Evolutionary conservation across 2,888 invertebrate species (phyloP).

Genomic region (Folsomia candida): DNA sequence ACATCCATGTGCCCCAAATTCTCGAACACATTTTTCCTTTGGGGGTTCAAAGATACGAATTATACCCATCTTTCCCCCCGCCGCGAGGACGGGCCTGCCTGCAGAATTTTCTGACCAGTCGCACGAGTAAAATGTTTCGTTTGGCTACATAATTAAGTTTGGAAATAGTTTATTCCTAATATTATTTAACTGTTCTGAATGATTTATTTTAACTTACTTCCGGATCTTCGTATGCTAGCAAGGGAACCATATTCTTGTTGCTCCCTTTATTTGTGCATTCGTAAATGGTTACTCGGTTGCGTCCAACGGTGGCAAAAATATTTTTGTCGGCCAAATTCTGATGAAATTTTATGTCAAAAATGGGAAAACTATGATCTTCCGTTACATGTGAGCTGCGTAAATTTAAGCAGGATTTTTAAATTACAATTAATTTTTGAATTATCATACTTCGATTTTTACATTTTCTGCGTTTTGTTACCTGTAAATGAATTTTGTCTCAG

Average conservation of each 20-base stretch:
- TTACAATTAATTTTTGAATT: too few relatives aligned
- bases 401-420: too few relatives aligned
- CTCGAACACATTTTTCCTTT: conserved; percentile 77
- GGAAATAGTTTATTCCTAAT: too few relatives aligned
- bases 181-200: background rate
- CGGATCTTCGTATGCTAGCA: conserved; percentile 91
- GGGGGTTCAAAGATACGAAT: conserved; percentile 83
- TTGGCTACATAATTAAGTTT: conserved; percentile 58
- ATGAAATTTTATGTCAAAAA: conserved; percentile 93
- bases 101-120: conserved; percentile 90
- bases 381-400: conserved; percentile 70
- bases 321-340: conserved; percentile 77
- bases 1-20: conserved; percentile 86
- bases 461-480: too few relatives aligned
- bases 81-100: conserved; percentile 79
- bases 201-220: conserved; percentile 62
- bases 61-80: conserved; percentile 87
- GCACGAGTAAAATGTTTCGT: conserved; percentile 94
- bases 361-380: conserved; percentile 88
- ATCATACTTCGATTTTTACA: too few relatives aligned
- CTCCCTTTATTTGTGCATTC: conserved; percentile 81
- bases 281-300: conserved; percentile 88
- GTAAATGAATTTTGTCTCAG: too few relatives aligned
- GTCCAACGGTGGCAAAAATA: conserved; percentile 91
- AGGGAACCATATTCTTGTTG: conserved; percentile 74